Percentiles rank a stretch among this genome's conserved stretches.
Evolutionary conservation across 2,888 invertebrate species (phyloP).

Genomic region (Lobophora halterata): DNA sequence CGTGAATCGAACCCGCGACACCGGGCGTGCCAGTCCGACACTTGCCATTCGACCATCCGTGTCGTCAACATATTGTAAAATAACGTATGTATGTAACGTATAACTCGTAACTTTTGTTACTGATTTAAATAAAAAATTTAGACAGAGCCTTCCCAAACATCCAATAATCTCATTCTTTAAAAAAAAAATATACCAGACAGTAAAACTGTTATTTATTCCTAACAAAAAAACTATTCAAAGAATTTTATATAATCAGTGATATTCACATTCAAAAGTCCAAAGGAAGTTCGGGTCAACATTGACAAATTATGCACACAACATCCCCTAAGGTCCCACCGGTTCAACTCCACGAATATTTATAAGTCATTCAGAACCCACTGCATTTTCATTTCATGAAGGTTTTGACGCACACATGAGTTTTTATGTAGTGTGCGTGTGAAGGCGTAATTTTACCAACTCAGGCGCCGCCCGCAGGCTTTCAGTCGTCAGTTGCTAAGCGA

Average conservation of each 20-base stretch:
- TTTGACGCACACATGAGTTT: constrained; percentile 39
- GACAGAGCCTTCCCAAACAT: too few species aligned
- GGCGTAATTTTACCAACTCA: constrained; percentile 59
- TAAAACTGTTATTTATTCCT: too few species aligned
- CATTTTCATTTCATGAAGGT: constrained; percentile 75
- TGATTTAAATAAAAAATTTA: background rate
- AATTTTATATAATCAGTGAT: constrained; percentile 2
- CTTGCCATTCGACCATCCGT: too few species aligned
- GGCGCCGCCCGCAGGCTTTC: constrained; percentile 56
- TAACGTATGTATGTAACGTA: too few species aligned
- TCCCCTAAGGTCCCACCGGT: constrained; percentile 25
- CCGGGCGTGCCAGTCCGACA: too few species aligned
- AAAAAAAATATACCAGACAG: too few species aligned
- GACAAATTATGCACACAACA: constrained; percentile 25
- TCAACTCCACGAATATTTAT: constrained; percentile 30
- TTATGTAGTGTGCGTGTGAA: constrained; percentile 51
- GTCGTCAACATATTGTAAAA: too few species aligned
- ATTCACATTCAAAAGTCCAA: constrained; percentile 16
- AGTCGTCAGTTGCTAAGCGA: constrained; percentile 51
- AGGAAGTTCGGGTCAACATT: constrained; percentile 25
- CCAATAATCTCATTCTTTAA: too few species aligned
- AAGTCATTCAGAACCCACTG: constrained; percentile 34
- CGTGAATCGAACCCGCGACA: too few species aligned
- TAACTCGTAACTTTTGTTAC: constrained; percentile 1
- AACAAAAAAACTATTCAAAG: constrained; percentile 4